A percentile compares a stretch with the other conserved stretches of the same genome.
Evolutionary conservation across 1,140 invertebrate genomes (phyloP).

Genomic region (Drosophila saltans): DNA sequence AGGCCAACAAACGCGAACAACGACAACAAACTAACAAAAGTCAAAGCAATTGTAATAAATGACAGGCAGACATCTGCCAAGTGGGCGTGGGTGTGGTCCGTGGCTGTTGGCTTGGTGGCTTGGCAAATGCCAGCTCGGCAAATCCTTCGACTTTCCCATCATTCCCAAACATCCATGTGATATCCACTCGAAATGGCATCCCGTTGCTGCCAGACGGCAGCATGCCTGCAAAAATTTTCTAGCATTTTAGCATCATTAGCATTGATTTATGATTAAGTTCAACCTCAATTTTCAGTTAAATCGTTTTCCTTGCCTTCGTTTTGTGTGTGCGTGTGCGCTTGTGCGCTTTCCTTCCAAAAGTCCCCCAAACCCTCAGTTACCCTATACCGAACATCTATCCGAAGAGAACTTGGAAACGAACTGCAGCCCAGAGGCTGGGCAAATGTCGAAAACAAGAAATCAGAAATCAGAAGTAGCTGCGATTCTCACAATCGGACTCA

Average conservation of each 20-base stretch:
- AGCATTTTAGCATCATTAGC: slow-evolving; percentile 83
- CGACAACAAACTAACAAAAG: slow-evolving; percentile 80
- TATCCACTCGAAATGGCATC: slow-evolving; percentile 71
- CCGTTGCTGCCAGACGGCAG: slow-evolving; percentile 35
- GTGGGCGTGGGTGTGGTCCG: slow-evolving; percentile 31
- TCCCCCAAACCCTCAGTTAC: background rate
- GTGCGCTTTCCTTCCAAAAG: too few relatives aligned
- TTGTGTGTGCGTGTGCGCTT: slow-evolving; percentile 39
- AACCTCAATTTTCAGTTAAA: slow-evolving; percentile 83
- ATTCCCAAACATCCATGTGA: slow-evolving; percentile 42
- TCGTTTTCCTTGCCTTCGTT: slow-evolving; percentile 71
- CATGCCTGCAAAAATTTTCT: slow-evolving; percentile 71
- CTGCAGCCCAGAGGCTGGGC: slow-evolving; percentile 29
- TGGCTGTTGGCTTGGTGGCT: slow-evolving; percentile 25
- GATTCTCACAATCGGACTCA: slow-evolving; percentile 79
- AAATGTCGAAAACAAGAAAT: slow-evolving; percentile 80
- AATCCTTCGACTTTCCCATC: slow-evolving; percentile 49
- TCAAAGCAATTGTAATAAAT: slow-evolving; percentile 83
- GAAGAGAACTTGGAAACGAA: slow-evolving; percentile 33
- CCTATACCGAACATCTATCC: slow-evolving; percentile 26
- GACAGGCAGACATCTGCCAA: slow-evolving; percentile 81
- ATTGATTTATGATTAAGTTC: slow-evolving; percentile 83
- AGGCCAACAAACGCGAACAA: slow-evolving; percentile 46
- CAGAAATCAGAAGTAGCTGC: slow-evolving; percentile 78
- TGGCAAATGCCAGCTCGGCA: slow-evolving; percentile 76